These are phyloP conservation scores for Sarcophaga variegata DNA, from an alignment of 2,888 invertebrate species.

Conservation along the genomic window DNA sequence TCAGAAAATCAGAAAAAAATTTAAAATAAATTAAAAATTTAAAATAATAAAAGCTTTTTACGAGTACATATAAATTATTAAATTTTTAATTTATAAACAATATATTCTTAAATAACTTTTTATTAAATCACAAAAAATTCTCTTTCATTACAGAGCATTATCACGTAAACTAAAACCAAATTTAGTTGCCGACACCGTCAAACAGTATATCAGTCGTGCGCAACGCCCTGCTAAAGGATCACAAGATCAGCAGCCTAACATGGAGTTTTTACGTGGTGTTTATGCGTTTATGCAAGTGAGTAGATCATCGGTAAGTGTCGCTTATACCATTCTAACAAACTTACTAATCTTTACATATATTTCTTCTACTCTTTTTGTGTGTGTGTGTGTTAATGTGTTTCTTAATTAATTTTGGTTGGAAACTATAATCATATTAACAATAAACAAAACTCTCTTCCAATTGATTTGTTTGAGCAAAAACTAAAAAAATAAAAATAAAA, in stretches of 20 bases:
- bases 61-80: no score
- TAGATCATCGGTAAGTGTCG: constrained; percentile 83
- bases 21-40: not conserved
- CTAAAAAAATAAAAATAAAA: constrained; percentile 10
- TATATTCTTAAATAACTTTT: no score
- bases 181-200: constrained; percentile 82
- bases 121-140: not conserved
- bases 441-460: constrained; percentile 36
- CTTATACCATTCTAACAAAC: constrained; percentile 80
- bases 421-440: constrained; percentile 35
- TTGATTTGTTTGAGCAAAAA: constrained; percentile 9
- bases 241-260: constrained; percentile 82
- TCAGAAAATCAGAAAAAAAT: constrained; percentile 9
- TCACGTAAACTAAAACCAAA: constrained; percentile 82
- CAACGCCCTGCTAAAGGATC: constrained; percentile 80
- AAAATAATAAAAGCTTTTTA: no score
- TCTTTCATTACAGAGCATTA: constrained; percentile 76
- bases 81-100: no score
- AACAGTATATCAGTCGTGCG: constrained; percentile 82
- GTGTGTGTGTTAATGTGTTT: constrained; percentile 71
- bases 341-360: constrained; percentile 82
- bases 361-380: constrained; percentile 77
- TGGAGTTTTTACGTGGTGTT: constrained; percentile 83
- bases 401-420: constrained; percentile 67
- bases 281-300: constrained; percentile 83